A percentile compares a stretch with the other conserved stretches of the same genome.
These are phyloP conservation scores for Phyllopteryx taeniolatus DNA, from an alignment of 2,113 vertebrate species.

Conservation along the genomic window DNA sequence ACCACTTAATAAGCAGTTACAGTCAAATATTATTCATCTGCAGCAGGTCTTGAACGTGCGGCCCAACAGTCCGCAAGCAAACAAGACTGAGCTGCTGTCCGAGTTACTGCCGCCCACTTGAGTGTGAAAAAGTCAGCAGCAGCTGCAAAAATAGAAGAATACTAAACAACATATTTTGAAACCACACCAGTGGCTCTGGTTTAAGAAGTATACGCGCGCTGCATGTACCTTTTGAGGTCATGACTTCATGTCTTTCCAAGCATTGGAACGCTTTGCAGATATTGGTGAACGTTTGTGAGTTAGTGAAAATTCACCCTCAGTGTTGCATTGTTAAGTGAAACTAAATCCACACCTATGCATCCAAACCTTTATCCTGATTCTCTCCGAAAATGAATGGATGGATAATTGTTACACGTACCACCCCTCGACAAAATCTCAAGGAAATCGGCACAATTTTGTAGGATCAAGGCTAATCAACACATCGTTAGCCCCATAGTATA, in stretches of 20 bases:
- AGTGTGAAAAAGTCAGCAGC: background rate
- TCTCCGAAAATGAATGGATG: background rate
- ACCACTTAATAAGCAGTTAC: background rate
- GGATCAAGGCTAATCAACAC: background rate
- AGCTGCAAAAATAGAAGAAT: constrained; percentile 1
- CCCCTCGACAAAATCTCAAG: too few species aligned
- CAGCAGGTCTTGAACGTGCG: background rate
- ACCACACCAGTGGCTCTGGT: background rate
- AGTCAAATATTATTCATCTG: background rate
- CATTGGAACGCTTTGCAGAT: background rate
- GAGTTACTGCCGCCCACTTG: background rate
- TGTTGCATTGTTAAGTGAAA: background rate
- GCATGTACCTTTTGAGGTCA: background rate
- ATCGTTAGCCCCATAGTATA: background rate
- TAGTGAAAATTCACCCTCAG: background rate
- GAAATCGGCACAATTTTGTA: too few species aligned
- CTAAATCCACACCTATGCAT: background rate
- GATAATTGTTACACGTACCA: background rate
- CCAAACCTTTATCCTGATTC: background rate
- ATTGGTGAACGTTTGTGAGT: too few species aligned
- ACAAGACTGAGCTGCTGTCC: background rate
- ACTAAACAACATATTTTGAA: background rate
- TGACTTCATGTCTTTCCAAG: background rate
- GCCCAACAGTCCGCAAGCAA: background rate
- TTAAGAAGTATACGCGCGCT: background rate